A percentile compares a stretch with the other conserved stretches of the same genome.
Evolutionary conservation across 92 coral and sea anemone genomes (phyloP).

Genomic region (Phenganax marumi): DNA sequence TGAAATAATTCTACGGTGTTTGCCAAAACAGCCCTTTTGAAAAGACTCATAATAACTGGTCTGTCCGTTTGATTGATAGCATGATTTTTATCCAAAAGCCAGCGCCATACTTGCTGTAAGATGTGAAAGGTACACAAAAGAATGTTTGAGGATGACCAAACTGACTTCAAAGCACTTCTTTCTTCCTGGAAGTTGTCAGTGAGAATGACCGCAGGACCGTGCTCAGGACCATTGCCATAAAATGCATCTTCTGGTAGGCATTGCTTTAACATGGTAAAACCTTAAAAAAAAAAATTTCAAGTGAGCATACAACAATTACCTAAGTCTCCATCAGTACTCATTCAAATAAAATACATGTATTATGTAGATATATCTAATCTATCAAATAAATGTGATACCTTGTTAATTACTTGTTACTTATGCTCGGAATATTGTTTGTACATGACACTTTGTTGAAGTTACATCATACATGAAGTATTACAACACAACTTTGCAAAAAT

Average conservation of each 20-base stretch:
- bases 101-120: conserved; percentile 66
- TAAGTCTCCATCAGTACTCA: neutral
- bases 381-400: neutral
- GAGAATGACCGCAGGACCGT: conserved; percentile 56
- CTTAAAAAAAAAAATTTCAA: neutral
- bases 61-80: conserved; percentile 61
- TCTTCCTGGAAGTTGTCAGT: conserved; percentile 66
- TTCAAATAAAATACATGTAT: conserved; percentile 5
- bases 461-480: neutral
- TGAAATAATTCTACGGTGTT: conserved; percentile 56
- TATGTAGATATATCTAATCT: neutral
- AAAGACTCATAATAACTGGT: conserved; percentile 62
- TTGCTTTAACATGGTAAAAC: conserved; percentile 42
- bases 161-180: conserved; percentile 55
- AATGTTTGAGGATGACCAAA: conserved; percentile 55
- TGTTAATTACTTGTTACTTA: neutral
- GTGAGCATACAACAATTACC: conserved; percentile 6
- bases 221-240: conserved; percentile 38
- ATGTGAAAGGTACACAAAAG: conserved; percentile 61
- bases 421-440: neutral
- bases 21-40: conserved; percentile 57
- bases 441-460: neutral
- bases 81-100: conserved; percentile 56
- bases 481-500: conserved; percentile 1
- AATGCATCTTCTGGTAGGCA: conserved; percentile 40